Base-by-base conservation (phyloP, 2,888 invertebrate species). In the Platycheirus albimanus region DNA sequence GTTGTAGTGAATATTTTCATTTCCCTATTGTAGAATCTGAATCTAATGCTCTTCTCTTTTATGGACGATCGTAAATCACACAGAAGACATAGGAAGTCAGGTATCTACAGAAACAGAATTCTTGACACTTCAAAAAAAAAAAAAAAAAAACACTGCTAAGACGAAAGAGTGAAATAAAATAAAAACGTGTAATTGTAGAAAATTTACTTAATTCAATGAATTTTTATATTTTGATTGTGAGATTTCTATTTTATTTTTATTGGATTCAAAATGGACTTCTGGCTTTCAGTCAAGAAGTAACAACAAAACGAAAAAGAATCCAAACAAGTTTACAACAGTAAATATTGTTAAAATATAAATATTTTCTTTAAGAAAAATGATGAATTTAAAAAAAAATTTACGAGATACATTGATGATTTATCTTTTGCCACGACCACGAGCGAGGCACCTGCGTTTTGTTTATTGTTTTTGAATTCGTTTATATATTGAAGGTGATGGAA, bases 31-130 rank as follows among this genome's bases (percentile, higher is more conserved):
- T 36, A 8, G 15, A 63, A 33, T 33, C 1, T 8, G 54, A 70
- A 1, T 64, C 49, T n/a, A 54, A 67, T 52, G 66, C 8, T 33
- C 51, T 43, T 51, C n/a, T n/a, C n/a, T n/a, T 24, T 49, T 43
- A 56, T 71, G 33, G 51, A 41, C 45, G 74, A 67, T 79, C 67
- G 75, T 80, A 80, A 80, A 75, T 80, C 80, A 80, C 75, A 13
- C 2, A 38, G 38, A 13, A n/a, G 13, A 36, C 19, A n/a, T 36
- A 36, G 11, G 19, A 36, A 33, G 13, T 15, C 54, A 7, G 36
- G 20, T 54, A 36, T 33, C 17, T 33, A 30, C 24, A 17, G 17
- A 6, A 0, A 80, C 49, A 49, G 58, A 64, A 75, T 64, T 70
- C 79, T 75, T 49, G 67, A 69, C 63, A 74, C 63, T 69, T 80